Conservation (phyloP, 2,888 invertebrate species). For the Automeris io region DNA sequence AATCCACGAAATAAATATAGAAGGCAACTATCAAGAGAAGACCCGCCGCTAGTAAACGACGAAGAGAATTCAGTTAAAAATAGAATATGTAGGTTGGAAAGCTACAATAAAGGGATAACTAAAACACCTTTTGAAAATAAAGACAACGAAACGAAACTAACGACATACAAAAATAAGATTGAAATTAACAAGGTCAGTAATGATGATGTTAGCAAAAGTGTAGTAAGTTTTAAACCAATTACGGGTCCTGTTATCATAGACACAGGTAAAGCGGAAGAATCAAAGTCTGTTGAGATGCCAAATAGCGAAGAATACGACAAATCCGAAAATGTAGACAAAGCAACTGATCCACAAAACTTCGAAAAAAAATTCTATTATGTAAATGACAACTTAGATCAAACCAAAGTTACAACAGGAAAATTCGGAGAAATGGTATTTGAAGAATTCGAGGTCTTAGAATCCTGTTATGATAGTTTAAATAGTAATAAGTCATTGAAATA, state of each 20-base stretch:
- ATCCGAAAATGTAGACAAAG: constrained; percentile 28
- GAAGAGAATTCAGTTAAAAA: constrained; percentile 72
- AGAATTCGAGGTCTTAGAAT: constrained; percentile 84
- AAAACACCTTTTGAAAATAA: constrained; percentile 65
- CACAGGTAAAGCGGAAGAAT: constrained; percentile 23
- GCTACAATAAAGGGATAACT: constrained; percentile 65
- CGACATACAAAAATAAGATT: constrained; percentile 23
- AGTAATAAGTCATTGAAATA: constrained; percentile 70
- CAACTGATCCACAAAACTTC: constrained; percentile 46
- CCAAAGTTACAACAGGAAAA: constrained; percentile 76
- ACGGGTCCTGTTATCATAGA: constrained; percentile 22
- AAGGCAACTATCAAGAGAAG: constrained; percentile 54
- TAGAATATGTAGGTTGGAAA: constrained; percentile 69
- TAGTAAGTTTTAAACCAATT: constrained; percentile 10
- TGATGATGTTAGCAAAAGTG: constrained; percentile 23
- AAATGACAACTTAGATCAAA: constrained; percentile 75
- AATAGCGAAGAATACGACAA: constrained; percentile 27
- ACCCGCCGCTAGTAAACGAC: constrained; percentile 61
- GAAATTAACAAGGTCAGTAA: constrained; percentile 22
- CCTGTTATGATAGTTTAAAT: constrained; percentile 78
- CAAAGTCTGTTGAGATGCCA: constrained; percentile 20
- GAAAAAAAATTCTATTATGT: constrained; percentile 80
- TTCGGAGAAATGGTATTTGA: constrained; percentile 92
- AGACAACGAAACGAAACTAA: constrained; percentile 41
- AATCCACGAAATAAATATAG: constrained; percentile 61